phyloP scores from a whole-genome alignment of 2,888 invertebrate species.

The Cyclophora punctaria region DNA sequence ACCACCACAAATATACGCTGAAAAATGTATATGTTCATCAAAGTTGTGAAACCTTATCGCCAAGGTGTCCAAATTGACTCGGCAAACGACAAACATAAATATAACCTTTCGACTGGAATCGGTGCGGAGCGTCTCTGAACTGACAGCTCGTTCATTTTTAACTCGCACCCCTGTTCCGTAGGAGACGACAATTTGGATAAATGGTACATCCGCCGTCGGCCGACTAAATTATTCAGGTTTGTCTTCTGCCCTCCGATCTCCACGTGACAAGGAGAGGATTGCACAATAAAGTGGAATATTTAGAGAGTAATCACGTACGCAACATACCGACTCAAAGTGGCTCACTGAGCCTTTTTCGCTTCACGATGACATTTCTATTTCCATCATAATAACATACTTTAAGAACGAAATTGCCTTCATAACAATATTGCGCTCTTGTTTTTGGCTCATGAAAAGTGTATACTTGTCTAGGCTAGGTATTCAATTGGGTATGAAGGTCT shows the following conservation, averaged over 20 bases:
- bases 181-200: conserved; percentile 67
- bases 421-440: background rate
- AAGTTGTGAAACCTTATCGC: conserved; percentile 11
- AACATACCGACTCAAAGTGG: conserved; percentile 41
- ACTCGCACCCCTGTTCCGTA: conserved; percentile 41
- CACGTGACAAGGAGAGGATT: conserved; percentile 60
- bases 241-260: conserved; percentile 51
- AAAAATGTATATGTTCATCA: conserved; percentile 9
- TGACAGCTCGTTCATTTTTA: conserved; percentile 62
- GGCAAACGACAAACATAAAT: conserved; percentile 36
- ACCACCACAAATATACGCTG: background rate
- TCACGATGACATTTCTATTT: conserved; percentile 42
- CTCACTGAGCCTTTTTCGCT: conserved; percentile 25
- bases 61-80: conserved; percentile 29
- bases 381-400: conserved; percentile 28
- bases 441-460: too few species aligned
- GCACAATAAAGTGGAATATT: conserved; percentile 68
- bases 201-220: conserved; percentile 59
- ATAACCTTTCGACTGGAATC: conserved; percentile 35
- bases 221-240: conserved; percentile 60
- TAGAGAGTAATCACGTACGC: conserved; percentile 65
- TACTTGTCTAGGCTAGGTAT: too few species aligned
- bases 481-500: too few species aligned
- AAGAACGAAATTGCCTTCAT: conserved; percentile 29
- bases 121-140: conserved; percentile 38